These are phyloP conservation scores for Chanos chanos DNA, from an alignment of 2,797 vertebrate species.

Conservation along the genomic window DNA sequence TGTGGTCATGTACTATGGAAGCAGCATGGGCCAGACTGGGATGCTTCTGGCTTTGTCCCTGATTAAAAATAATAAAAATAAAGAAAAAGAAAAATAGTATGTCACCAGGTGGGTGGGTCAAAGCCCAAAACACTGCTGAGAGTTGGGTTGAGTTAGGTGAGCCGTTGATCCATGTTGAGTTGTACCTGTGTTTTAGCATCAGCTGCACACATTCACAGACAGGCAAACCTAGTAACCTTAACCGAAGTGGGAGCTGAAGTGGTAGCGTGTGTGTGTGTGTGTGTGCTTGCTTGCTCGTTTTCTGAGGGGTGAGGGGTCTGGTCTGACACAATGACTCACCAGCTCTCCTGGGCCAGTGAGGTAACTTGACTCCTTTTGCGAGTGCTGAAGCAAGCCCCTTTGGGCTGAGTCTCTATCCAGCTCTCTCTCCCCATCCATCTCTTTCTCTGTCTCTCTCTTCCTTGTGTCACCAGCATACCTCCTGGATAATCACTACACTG, in stretches of 20 bases:
- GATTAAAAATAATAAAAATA: too few species aligned
- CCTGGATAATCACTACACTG: conserved; percentile 32
- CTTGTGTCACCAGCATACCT: conserved; percentile 11
- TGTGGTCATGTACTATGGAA: too few species aligned
- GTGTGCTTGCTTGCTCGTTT: too few species aligned
- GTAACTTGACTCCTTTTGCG: conserved; percentile 22
- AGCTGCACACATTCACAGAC: conserved; percentile 36
- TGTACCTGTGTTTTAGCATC: conserved; percentile 7
- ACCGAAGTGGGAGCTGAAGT: conserved; percentile 47
- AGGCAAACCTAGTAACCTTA: conserved; percentile 29
- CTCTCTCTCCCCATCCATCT: background rate
- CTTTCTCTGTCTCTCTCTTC: background rate
- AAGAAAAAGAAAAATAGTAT: too few species aligned
- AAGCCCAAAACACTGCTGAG: too few species aligned
- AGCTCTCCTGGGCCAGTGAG: conserved; percentile 11
- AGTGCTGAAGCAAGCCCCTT: conserved; percentile 10
- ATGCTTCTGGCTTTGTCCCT: too few species aligned
- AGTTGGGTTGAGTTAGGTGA: too few species aligned
- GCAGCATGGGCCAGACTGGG: too few species aligned
- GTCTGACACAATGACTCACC: background rate
- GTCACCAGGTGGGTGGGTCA: too few species aligned
- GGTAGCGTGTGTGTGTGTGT: too few species aligned
- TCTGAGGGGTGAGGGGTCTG: conserved; percentile 12
- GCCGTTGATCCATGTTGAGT: background rate
- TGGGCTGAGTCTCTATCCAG: background rate